Evolutionary conservation across 2,113 vertebrate species (phyloP).

Genomic region (Rhipidura dahli): DNA sequence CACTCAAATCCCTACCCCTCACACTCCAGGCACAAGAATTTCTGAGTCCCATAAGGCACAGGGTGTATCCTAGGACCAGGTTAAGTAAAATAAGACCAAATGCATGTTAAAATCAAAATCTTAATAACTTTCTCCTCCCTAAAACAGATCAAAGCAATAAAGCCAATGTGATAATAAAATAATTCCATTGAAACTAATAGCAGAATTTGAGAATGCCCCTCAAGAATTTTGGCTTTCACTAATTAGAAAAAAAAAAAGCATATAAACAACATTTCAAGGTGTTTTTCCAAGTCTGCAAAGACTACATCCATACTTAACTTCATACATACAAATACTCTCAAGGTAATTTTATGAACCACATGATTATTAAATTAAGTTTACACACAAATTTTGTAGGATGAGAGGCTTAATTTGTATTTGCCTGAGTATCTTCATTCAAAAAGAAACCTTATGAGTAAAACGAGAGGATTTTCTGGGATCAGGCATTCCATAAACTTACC

Average conservation of each 20-base stretch:
- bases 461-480: not conserved
- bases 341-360: not conserved
- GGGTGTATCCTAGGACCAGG: not conserved
- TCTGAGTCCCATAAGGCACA: not conserved
- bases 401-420: not conserved
- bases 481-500: constrained; percentile 71
- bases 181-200: not conserved
- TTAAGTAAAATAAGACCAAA: not conserved
- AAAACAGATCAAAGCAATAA: not conserved
- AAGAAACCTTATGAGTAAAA: not conserved
- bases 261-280: not conserved
- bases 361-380: not conserved
- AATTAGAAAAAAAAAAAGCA: not conserved
- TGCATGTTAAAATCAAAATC: not conserved
- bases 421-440: not conserved
- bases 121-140: not conserved
- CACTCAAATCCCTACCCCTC: not conserved
- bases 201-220: not conserved
- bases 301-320: not conserved
- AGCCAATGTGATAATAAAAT: not conserved
- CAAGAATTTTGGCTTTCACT: not conserved
- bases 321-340: not conserved
- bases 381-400: not conserved
- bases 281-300: not conserved
- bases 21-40: not conserved